Evolutionary conservation across 2,888 invertebrate genomes (phyloP).

Genomic region (Chironomus tentans): DNA sequence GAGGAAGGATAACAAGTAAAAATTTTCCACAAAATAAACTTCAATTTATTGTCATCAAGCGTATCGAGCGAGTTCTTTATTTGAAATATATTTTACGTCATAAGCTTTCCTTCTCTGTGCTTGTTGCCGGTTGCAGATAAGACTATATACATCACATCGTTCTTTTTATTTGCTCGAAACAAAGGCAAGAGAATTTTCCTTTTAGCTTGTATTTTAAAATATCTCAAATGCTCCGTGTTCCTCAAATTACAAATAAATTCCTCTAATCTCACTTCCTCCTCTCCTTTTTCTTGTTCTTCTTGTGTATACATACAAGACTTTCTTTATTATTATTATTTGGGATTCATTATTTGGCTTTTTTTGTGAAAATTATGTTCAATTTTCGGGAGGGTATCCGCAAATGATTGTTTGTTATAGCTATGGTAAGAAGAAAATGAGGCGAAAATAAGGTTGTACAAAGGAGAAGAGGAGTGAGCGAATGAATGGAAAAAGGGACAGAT

Average conservation of each 20-base stretch:
- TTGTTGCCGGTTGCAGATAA: background rate
- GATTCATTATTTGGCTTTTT: background rate
- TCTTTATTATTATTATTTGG: background rate
- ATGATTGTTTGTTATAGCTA: background rate
- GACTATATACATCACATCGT: background rate
- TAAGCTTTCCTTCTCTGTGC: background rate
- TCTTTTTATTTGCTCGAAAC: background rate
- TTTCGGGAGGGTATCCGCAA: background rate
- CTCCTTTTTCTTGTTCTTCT: background rate
- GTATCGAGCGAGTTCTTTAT: background rate
- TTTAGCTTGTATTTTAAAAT: background rate
- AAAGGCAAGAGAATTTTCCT: background rate
- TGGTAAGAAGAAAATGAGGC: background rate
- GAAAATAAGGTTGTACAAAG: background rate
- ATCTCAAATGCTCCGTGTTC: background rate
- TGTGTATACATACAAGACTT: background rate
- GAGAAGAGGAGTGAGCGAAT: background rate
- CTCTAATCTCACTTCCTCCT: slow-evolving; percentile 11
- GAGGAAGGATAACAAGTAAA: slow-evolving; percentile 19
- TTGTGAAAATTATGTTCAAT: background rate
- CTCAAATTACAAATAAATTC: slow-evolving; percentile 18
- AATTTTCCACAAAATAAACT: slow-evolving; percentile 26
- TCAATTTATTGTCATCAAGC: slow-evolving; percentile 21
- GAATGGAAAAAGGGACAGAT: background rate
- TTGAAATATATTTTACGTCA: background rate